These are phyloP conservation scores for Bombus confusus DNA, from an alignment of 1,140 invertebrate species.

Conservation along the genomic window DNA sequence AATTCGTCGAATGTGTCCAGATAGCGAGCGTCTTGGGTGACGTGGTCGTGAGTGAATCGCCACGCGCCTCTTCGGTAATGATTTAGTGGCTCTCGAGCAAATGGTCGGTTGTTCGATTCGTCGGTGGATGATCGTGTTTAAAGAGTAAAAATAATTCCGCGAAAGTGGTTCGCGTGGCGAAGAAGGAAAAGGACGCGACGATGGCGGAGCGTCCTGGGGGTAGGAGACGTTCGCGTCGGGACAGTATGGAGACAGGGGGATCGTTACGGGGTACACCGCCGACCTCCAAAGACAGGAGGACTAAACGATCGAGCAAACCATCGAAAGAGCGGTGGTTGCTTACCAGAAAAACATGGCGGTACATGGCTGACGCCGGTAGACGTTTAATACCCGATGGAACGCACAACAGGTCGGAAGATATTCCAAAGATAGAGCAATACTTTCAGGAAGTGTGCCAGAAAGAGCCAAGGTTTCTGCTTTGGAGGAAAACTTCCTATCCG, in stretches of 20 bases:
- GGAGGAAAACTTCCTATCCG: conserved; percentile 91
- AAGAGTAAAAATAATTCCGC: conserved; percentile 49
- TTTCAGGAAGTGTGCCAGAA: conserved; percentile 91
- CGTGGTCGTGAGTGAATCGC: conserved; percentile 2
- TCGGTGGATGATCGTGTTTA: conserved; percentile 27
- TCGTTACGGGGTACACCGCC: conserved; percentile 65
- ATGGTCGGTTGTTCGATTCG: conserved; percentile 27
- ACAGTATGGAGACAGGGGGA: conserved; percentile 52
- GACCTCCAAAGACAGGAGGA: conserved; percentile 75
- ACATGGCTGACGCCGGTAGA: conserved; percentile 94
- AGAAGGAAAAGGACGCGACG: conserved; percentile 73
- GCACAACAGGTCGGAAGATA: conserved; percentile 87
- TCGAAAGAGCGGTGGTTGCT: conserved; percentile 92
- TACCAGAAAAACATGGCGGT: conserved; percentile 94
- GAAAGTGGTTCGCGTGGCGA: conserved; percentile 81
- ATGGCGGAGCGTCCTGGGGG: conserved; percentile 79
- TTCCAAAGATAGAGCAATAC: conserved; percentile 90
- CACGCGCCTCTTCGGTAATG: neutral
- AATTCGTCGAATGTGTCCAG: neutral
- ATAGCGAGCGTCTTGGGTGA: neutral
- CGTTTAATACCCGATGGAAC: conserved; percentile 90
- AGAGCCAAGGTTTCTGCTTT: conserved; percentile 90
- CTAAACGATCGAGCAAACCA: conserved; percentile 80
- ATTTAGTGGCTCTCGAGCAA: neutral
- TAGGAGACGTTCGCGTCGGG: conserved; percentile 62